Base-by-base conservation (phyloP, 2,888 invertebrate genomes). In the Epistrophe eligans region DNA sequence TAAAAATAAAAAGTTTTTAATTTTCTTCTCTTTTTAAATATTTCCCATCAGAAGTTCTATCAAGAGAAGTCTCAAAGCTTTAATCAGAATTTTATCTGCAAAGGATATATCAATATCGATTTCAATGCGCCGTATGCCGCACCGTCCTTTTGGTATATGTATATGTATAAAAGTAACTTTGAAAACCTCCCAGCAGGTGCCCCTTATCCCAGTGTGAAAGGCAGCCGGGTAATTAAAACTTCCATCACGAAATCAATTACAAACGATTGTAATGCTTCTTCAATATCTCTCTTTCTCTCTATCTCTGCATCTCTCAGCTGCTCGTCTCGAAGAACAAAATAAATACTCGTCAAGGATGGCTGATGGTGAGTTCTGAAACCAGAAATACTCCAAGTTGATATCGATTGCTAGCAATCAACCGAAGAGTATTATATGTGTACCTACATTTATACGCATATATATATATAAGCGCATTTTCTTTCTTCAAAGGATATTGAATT, bases 181-280 rank as follows among this genome's bases (percentile, higher is more conserved):
- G 66, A 50, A 24, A 17, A 15, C n/a, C 35, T 19, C 35, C 28
- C 35, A 19, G 28, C 55, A 50, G 55, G 38, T 57, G 72, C 77
- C 57, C 74, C 45, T 48, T 74, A 66, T 60, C 57, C 67, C 52
- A 62, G 10, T 50, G 17, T 45, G 71, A 70, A 73, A 72, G 79
- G 67, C 73, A 77, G 70, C 70, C 77, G 50, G 71, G 79, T 87
- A 87, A 87, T 87, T 87, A 87, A 87, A 87, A 87, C 83, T 87
- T 87, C 83, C 87, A 87, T 87, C 87, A 87, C 87, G 87, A 83
- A 87, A 83, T 87, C 87, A 87, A 87, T 87, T 87, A 87, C 87
- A 87, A 83, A 83, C 87, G 79, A 87, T 83, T 83, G 79, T 79
- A 83, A 76, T 87, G 38, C 66, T 74, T 60, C 73, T 40, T 32